phyloP scores from a whole-genome alignment of 23 tunicate genomes.

The Botrylloides violaceus region DNA sequence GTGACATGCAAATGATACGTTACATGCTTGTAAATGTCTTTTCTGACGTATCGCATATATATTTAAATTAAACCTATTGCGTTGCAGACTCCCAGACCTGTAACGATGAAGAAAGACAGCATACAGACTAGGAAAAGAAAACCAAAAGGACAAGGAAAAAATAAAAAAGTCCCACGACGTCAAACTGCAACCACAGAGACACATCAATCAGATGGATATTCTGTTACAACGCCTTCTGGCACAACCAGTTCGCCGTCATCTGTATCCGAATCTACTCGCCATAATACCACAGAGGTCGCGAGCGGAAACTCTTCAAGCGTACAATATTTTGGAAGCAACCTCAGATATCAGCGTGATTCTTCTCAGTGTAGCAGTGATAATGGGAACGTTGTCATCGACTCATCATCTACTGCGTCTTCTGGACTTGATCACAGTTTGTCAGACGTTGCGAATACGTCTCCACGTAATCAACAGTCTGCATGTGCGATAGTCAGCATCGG shows the following conservation, averaged over 20 bases:
- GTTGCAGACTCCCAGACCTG: slow-evolving; percentile 71
- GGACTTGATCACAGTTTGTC: background rate
- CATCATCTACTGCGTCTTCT: background rate
- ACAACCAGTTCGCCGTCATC: slow-evolving; percentile 2
- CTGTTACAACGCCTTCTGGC: background rate
- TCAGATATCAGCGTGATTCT: background rate
- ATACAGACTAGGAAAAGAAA: slow-evolving; percentile 91
- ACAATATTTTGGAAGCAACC: background rate
- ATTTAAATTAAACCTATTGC: background rate
- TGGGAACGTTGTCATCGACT: background rate
- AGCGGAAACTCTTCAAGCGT: background rate
- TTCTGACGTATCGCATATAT: background rate
- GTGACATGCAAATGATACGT: too few species aligned
- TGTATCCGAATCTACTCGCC: background rate
- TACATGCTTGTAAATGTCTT: too few species aligned
- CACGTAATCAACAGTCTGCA: background rate
- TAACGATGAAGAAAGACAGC: slow-evolving; percentile 93
- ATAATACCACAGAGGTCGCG: background rate
- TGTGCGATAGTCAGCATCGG: background rate
- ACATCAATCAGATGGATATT: background rate
- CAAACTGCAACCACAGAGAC: background rate
- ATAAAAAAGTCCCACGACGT: slow-evolving; percentile 22
- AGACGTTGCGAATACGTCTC: background rate
- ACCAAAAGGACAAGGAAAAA: slow-evolving; percentile 71
- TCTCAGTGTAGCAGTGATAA: background rate